These are phyloP conservation scores for Platerodrilus igneus DNA, from an alignment of 2,888 invertebrate genomes.

Conservation along the genomic window DNA sequence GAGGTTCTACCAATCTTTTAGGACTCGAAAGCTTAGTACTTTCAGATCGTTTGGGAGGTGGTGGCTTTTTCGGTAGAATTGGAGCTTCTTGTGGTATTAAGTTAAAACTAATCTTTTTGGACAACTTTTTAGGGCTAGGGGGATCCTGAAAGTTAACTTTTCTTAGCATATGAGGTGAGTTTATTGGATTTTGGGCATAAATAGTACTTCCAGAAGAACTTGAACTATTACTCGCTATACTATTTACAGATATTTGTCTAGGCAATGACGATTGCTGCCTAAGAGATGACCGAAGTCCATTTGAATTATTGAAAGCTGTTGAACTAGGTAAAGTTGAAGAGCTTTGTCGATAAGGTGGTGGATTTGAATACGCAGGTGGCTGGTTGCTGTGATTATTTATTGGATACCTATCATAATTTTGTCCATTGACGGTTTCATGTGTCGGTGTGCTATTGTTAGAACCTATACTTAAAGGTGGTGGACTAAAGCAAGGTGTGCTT, in stretches of 20 bases:
- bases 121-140: constrained; percentile 51
- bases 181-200: constrained; percentile 46
- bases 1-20: constrained; percentile 71
- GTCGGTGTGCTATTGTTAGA: constrained; percentile 45
- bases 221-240: constrained; percentile 52
- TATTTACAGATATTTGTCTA: constrained; percentile 55
- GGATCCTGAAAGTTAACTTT: constrained; percentile 63
- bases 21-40: constrained; percentile 70
- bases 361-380: constrained; percentile 47
- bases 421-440: constrained; percentile 29
- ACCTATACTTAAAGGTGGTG: constrained; percentile 39
- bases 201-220: constrained; percentile 42
- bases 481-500: constrained; percentile 42
- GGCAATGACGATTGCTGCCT: constrained; percentile 48
- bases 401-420: constrained; percentile 37
- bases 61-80: constrained; percentile 62
- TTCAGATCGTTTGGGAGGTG: constrained; percentile 73
- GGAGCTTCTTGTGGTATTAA: constrained; percentile 54
- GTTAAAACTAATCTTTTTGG: constrained; percentile 64
- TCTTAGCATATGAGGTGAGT: constrained; percentile 52
- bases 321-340: constrained; percentile 41
- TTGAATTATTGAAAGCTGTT: constrained; percentile 35
- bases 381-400: constrained; percentile 36
- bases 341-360: constrained; percentile 41
- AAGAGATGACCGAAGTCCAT: constrained; percentile 41